phyloP scores from a whole-genome alignment of 2,888 invertebrate species.

The Callyntrura guangdongensis region DNA sequence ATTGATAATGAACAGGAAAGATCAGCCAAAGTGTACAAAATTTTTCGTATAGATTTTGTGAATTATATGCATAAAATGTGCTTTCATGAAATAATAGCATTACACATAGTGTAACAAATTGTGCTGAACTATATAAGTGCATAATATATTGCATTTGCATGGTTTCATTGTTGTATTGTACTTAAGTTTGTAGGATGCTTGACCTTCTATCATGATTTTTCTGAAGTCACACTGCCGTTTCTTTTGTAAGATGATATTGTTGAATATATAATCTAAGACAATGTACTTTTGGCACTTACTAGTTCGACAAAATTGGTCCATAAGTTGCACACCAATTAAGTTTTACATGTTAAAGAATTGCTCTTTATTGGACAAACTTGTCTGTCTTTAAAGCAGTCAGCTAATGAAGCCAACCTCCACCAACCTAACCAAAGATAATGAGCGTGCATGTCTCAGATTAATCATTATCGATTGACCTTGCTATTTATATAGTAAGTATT shows the following conservation, averaged over 20 bases:
- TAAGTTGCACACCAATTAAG: too few species aligned
- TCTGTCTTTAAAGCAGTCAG: too few species aligned
- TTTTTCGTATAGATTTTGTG: conserved; percentile 47
- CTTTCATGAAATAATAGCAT: conserved; percentile 68
- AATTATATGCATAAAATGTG: conserved; percentile 70
- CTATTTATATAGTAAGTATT: not conserved
- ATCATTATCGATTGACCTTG: too few species aligned
- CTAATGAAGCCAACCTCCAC: too few species aligned
- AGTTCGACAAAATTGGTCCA: too few species aligned
- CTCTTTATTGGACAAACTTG: too few species aligned
- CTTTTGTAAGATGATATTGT: not conserved
- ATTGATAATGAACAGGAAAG: conserved; percentile 23
- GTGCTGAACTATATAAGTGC: not conserved
- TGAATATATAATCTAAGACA: too few species aligned
- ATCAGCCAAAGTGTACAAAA: conserved; percentile 77
- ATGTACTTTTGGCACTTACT: too few species aligned
- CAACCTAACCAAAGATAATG: too few species aligned
- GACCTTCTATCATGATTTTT: conserved; percentile 18
- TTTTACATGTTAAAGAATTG: too few species aligned
- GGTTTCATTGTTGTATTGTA: conserved; percentile 23
- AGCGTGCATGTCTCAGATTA: too few species aligned
- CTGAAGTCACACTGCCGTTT: conserved; percentile 65
- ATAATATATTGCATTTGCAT: not conserved
- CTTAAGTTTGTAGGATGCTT: conserved; percentile 48
- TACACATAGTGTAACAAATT: not conserved